Evolutionary conservation across 2,113 vertebrate species (phyloP).

Genomic region (Aramus guarauna): DNA sequence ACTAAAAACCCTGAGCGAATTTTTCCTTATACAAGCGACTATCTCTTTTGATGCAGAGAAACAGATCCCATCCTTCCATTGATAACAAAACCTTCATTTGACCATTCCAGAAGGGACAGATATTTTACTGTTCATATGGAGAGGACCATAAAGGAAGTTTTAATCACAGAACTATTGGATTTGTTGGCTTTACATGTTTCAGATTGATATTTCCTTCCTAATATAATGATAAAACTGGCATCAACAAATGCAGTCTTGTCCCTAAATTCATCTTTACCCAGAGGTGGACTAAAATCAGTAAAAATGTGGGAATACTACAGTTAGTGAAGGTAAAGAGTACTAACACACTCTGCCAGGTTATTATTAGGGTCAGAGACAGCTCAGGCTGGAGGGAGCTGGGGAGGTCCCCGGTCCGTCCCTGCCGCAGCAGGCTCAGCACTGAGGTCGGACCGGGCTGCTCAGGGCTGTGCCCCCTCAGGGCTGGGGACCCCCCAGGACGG

Average conservation of each 20-base stretch:
- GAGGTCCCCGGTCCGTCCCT: background rate
- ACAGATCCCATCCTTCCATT: background rate
- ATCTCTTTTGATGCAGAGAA: background rate
- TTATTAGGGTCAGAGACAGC: background rate
- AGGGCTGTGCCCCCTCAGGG: background rate
- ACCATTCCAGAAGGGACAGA: background rate
- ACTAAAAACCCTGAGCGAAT: background rate
- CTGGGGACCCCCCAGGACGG: background rate
- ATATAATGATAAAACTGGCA: background rate
- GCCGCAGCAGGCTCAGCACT: accelerated
- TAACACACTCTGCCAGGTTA: background rate
- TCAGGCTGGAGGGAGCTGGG: background rate
- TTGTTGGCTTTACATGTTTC: background rate
- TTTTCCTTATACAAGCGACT: background rate
- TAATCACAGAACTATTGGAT: background rate
- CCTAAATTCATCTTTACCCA: background rate
- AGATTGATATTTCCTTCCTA: background rate
- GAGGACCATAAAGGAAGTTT: background rate
- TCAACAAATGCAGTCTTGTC: background rate
- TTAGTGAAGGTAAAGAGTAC: background rate
- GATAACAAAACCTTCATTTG: background rate
- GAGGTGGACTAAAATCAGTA: background rate
- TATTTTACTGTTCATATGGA: background rate
- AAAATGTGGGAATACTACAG: background rate
- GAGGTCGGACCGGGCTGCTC: accelerated